Evolutionary conservation across 2,797 vertebrate genomes (phyloP).

Genomic region (Mallotus villosus): DNA sequence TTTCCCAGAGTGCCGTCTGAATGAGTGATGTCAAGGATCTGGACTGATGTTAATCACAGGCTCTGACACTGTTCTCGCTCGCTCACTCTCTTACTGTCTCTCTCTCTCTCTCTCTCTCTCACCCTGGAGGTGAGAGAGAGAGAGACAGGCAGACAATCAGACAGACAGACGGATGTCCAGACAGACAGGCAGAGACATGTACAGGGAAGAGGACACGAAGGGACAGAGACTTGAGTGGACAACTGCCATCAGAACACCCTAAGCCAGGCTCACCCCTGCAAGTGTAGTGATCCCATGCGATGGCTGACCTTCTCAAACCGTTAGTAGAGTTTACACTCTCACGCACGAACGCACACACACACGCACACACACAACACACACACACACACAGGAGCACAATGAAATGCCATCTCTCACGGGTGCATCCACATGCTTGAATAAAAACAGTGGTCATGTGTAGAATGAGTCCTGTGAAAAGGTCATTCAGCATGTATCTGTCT

Average conservation of each 20-base stretch:
- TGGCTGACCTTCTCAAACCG: conserved; percentile 3
- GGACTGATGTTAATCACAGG: conserved; percentile 32
- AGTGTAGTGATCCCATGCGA: neutral
- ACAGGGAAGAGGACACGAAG: neutral
- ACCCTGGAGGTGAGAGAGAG: neutral
- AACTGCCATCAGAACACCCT: neutral
- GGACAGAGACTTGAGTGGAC: neutral
- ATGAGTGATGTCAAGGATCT: conserved; percentile 33
- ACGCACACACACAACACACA: conserved; percentile 4
- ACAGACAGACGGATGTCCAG: neutral
- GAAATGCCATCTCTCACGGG: too few relatives aligned
- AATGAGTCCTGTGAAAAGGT: too few relatives aligned
- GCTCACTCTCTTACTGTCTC: neutral
- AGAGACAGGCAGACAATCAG: neutral
- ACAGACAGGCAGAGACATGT: neutral
- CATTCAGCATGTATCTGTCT: too few relatives aligned
- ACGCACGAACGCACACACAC: neutral
- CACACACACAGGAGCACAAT: neutral
- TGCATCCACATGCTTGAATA: too few relatives aligned
- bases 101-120: neutral
- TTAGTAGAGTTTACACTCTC: neutral
- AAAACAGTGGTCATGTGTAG: too few relatives aligned
- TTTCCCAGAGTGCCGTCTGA: conserved; percentile 67
- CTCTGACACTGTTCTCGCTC: conserved; percentile 15
- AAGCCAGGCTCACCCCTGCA: neutral